Evolutionary conservation across 2,113 vertebrate genomes (phyloP).

Genomic region (Microtus ochrogaster): DNA sequence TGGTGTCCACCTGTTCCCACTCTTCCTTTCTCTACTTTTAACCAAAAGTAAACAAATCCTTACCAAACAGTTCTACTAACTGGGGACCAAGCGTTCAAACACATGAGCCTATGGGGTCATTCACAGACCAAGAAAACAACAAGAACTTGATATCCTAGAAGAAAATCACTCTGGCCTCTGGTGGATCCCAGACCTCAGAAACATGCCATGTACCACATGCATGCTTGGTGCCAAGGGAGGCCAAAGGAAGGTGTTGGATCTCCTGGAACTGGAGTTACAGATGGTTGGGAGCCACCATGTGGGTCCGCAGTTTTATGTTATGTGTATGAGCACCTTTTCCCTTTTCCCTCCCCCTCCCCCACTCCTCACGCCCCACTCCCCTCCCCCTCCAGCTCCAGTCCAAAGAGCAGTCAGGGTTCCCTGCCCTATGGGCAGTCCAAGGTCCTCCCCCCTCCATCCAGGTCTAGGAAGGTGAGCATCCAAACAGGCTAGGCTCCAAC

Average conservation of each 20-base stretch:
- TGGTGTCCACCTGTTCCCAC: accelerated
- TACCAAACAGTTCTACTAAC: neutral
- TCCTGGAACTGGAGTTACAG: neutral
- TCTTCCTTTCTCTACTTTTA: neutral
- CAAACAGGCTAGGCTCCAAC: too few relatives aligned
- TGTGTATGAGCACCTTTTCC: too few relatives aligned
- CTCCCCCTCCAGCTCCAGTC: too few relatives aligned
- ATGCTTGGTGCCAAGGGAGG: neutral
- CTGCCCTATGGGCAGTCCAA: too few relatives aligned
- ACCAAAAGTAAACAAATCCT: neutral
- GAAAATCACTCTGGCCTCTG: neutral
- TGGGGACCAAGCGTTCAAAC: neutral
- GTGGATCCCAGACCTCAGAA: too few relatives aligned
- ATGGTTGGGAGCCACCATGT: neutral
- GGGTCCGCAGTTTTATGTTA: neutral
- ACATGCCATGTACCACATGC: neutral
- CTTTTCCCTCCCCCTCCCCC: too few relatives aligned
- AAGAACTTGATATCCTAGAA: neutral
- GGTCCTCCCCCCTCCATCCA: too few relatives aligned
- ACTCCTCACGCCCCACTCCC: too few relatives aligned
- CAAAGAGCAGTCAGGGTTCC: too few relatives aligned
- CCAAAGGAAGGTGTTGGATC: neutral
- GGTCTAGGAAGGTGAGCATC: too few relatives aligned
- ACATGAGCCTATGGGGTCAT: neutral
- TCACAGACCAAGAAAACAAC: neutral